Conservation (phyloP, 2,113 vertebrate species). For the Dryoscopus gambensis region DNA sequence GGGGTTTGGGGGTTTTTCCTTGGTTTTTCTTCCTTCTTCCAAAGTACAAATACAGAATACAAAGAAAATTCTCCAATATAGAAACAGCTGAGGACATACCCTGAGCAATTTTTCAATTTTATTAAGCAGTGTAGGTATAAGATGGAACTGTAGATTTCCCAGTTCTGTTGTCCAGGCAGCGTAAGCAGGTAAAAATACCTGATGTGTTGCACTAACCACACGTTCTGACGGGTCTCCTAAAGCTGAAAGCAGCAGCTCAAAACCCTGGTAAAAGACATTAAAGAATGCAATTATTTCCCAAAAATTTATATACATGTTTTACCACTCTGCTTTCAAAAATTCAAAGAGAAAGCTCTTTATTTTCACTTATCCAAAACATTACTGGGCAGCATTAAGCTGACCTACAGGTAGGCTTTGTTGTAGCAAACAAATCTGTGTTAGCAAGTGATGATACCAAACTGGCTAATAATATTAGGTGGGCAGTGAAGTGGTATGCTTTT, state of each 20-base stretch:
- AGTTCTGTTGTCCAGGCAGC: slow-evolving; percentile 96
- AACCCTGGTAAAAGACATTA: slow-evolving; percentile 77
- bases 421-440: background rate
- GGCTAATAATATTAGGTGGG: background rate
- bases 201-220: slow-evolving; percentile 93
- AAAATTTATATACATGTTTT: background rate
- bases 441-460: background rate
- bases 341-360: background rate
- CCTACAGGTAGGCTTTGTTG: background rate
- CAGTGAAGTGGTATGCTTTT: background rate
- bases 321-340: background rate
- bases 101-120: slow-evolving; percentile 94
- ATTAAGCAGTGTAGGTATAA: slow-evolving; percentile 89
- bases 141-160: slow-evolving; percentile 87
- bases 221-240: slow-evolving; percentile 93
- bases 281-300: background rate
- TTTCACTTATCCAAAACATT: background rate
- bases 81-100: slow-evolving; percentile 68
- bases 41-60: background rate
- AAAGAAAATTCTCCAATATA: background rate
- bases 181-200: slow-evolving; percentile 97
- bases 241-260: slow-evolving; percentile 92
- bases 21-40: background rate
- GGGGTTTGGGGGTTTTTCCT: rapidly evolving
- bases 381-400: background rate